Conservation (phyloP, 2,888 invertebrate genomes). For the Zele albiditarsus region DNA sequence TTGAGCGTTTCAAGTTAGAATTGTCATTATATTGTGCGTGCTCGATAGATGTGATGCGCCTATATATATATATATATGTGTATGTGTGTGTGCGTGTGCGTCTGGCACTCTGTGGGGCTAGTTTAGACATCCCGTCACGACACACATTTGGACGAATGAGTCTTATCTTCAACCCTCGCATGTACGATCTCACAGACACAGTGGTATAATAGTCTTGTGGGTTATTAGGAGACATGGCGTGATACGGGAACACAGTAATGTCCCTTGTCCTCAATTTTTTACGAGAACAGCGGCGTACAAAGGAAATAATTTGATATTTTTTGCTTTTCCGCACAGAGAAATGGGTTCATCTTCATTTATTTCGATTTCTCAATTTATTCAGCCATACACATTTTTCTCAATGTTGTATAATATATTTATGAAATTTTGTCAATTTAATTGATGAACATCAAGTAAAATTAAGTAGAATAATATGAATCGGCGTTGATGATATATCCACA, state of each 20-base stretch:
- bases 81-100: neutral
- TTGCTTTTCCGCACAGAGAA: neutral
- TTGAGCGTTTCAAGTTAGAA: too few species aligned
- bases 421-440: conserved; percentile 4
- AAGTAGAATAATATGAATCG: conserved; percentile 1
- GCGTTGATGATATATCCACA: conserved; percentile 53
- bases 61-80: neutral
- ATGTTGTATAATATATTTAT: neutral
- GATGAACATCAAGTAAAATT: conserved; percentile 32
- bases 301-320: conserved; percentile 38
- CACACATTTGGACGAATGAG: conserved; percentile 50
- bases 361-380: too few species aligned
- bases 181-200: conserved; percentile 60
- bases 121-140: conserved; percentile 63
- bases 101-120: conserved; percentile 4
- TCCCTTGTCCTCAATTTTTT: conserved; percentile 43
- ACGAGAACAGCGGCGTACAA: conserved; percentile 35
- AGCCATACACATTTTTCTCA: too few species aligned
- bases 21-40: conserved; percentile 5
- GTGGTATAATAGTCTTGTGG: conserved; percentile 42
- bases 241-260: conserved; percentile 40
- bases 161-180: conserved; percentile 64
- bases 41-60: conserved; percentile 7
- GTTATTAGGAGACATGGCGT: conserved; percentile 66
- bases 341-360: conserved; percentile 32